phyloP scores from a whole-genome alignment of 2,113 vertebrate species.

The Setophaga kirtlandii region DNA sequence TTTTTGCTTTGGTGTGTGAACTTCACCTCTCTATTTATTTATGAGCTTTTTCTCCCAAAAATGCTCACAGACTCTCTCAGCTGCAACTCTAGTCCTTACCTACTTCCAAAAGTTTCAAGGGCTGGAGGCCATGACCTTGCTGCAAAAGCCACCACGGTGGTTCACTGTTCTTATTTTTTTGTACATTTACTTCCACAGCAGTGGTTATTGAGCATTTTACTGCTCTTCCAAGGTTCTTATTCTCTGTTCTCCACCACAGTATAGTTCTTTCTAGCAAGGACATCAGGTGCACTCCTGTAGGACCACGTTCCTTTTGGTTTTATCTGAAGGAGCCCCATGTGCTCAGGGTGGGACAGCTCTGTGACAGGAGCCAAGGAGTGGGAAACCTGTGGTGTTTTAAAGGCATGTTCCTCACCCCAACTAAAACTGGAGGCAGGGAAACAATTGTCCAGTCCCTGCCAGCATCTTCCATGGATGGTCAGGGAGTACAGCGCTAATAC shows the following conservation, averaged over 20 bases:
- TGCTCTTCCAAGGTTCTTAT: neutral
- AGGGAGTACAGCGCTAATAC: neutral
- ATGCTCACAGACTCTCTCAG: neutral
- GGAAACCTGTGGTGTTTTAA: accelerated
- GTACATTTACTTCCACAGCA: neutral
- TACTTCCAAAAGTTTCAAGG: neutral
- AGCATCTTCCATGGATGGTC: neutral
- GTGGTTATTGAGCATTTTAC: neutral
- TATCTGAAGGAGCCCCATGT: neutral
- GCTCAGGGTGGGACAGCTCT: neutral
- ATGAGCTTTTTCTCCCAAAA: neutral
- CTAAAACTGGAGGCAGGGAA: neutral
- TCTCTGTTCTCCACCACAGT: neutral
- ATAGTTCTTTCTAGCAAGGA: neutral
- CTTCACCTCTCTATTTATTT: neutral
- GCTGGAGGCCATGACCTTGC: neutral
- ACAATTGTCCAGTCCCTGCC: neutral
- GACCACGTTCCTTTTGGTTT: neutral
- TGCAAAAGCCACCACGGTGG: neutral
- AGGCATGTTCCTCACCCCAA: neutral
- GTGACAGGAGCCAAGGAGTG: neutral
- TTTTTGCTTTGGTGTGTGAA: neutral
- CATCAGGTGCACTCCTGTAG: neutral
- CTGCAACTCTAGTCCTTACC: neutral
- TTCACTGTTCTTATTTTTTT: neutral